Base-by-base conservation (phyloP, 2,113 vertebrate species). In the Tenrec ecaudatus region DNA sequence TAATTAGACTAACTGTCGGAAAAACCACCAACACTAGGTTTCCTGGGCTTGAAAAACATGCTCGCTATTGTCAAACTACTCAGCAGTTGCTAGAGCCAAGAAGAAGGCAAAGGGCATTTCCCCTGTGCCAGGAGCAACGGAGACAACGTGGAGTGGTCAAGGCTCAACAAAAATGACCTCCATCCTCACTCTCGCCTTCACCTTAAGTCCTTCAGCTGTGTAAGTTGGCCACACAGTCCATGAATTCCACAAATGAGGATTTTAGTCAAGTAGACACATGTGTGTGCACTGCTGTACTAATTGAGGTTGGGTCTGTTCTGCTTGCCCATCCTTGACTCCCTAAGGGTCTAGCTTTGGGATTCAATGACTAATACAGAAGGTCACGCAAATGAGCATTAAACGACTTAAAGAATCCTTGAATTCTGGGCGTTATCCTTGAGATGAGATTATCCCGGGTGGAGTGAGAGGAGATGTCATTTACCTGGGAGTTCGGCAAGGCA, bases 351-450 rank as follows among this genome's bases (percentile, higher is more conserved):
- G 79, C 53, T 53, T 53, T 8, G 47, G 47, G 9, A 14, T 53
- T 76, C 9, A 20, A 84, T 88, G 64, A 86, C 19, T 58, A 76
- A 84, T 17, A 15, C 7, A 81, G 16, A 75, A 31, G 27, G 22
- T 9, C 15, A 82, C 86, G 80, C 62, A 38, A 40, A n/a, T 64
- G 64, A 58, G 82, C 93, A 89, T 62, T 80, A 85, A 94, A 75
- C 64, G 53, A 85, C 76, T 57, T 38, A 76, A 75, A 64, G 23
- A 60, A 93, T 82, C 87, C 3, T 31, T 87, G 0, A 79, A 27
- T 75, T 86, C 57, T 76, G 60, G 10, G 27, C 25, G 25, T 84
- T 38, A 53, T 33, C n/a, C 20, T 90, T 82, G 69, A 79, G 36
- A 83, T 60, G 19, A 84, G 33, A 73, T 79, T 82, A 87, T 91